Evolutionary conservation across 2,888 invertebrate species (phyloP).

Genomic region (Matsumyia berberina): DNA sequence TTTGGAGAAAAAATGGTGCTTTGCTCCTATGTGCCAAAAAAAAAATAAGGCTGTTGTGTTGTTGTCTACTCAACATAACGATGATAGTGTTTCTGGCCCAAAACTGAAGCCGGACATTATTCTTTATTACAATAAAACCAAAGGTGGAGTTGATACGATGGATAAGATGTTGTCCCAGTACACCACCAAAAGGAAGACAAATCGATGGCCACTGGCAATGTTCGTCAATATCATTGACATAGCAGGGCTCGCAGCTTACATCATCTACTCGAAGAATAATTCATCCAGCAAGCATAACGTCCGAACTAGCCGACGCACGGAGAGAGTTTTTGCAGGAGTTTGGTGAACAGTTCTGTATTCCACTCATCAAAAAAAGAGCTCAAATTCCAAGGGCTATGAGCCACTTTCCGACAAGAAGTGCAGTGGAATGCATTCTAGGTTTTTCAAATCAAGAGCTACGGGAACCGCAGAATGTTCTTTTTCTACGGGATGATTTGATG

Average conservation of each 20-base stretch:
- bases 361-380: not conserved
- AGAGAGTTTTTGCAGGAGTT: not conserved
- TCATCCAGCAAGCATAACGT: no score
- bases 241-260: conserved; percentile 14
- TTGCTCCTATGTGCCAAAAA: no score
- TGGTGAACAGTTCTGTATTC: not conserved
- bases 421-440: no score
- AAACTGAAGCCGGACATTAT: no score
- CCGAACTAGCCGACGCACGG: not conserved
- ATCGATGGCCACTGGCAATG: no score
- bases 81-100: no score
- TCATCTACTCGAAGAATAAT: not conserved
- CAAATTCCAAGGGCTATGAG: conserved; percentile 5
- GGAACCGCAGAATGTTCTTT: not conserved
- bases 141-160: conserved; percentile 8
- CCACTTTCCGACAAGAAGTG: not conserved
- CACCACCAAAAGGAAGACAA: conserved; percentile 1
- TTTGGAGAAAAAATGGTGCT: no score
- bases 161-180: not conserved
- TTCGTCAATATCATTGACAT: conserved; percentile 11
- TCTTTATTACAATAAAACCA: not conserved
- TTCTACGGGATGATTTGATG: not conserved
- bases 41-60: no score
- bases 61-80: not conserved
- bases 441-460: no score